These are phyloP conservation scores for Chaetogeoica ovagalla DNA, from an alignment of 2,888 invertebrate genomes.

Conservation along the genomic window DNA sequence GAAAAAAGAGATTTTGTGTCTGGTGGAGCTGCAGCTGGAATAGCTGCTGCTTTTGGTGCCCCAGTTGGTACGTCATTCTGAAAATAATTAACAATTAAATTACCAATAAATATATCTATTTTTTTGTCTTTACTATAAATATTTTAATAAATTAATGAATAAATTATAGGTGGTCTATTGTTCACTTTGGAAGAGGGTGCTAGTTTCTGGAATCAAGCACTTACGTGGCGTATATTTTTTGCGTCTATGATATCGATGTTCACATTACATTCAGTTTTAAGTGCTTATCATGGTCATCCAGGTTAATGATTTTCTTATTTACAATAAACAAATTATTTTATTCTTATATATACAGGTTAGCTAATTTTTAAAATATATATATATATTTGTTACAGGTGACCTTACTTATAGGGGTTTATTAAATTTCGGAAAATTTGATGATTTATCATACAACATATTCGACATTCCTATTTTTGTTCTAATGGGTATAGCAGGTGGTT, in stretches of 20 bases:
- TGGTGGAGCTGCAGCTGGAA: conserved; percentile 95
- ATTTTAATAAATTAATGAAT: background rate
- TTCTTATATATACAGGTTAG: background rate
- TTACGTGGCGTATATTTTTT: conserved; percentile 97
- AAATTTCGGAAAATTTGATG: conserved; percentile 95
- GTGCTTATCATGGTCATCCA: conserved; percentile 80
- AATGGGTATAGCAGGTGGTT: conserved; percentile 87
- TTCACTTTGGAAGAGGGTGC: conserved; percentile 98
- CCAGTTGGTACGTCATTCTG: conserved; percentile 72
- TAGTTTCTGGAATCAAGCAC: conserved; percentile 96
- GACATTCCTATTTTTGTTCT: conserved; percentile 86
- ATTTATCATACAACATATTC: conserved; percentile 74
- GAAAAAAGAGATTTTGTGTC: conserved; percentile 98
- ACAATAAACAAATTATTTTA: background rate
- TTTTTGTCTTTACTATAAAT: background rate
- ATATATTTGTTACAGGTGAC: conserved; percentile 58
- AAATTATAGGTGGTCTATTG: conserved; percentile 77
- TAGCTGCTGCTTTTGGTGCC: conserved; percentile 95
- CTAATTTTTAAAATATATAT: background rate
- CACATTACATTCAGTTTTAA: conserved; percentile 84
- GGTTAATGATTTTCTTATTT: conserved; percentile 61
- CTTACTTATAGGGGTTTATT: conserved; percentile 75
- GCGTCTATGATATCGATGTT: conserved; percentile 94
- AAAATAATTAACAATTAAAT: background rate
- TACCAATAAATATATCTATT: background rate